Evolutionary conservation across 2,797 vertebrate species (phyloP).

Genomic region (Eleutherodactylus coqui): DNA sequence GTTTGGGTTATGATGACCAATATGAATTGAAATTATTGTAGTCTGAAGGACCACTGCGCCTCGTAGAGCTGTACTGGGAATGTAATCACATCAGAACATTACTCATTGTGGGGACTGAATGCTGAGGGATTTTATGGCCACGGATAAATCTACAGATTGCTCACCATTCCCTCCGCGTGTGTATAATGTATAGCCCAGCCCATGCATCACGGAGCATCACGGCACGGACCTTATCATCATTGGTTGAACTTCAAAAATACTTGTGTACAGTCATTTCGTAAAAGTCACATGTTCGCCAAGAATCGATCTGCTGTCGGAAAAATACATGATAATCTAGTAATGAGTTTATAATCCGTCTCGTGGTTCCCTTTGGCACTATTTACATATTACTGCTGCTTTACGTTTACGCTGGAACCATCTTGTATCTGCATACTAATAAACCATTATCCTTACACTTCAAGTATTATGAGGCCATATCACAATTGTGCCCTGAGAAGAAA

Average conservation of each 20-base stretch:
- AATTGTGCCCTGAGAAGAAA: constrained; percentile 13
- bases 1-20: not conserved
- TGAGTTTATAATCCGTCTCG: constrained; percentile 41
- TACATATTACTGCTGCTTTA: constrained; percentile 6
- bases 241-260: constrained; percentile 6
- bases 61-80: not conserved
- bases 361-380: constrained; percentile 12
- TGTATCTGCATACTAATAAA: constrained; percentile 3
- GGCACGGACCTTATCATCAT: not conserved
- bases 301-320: constrained; percentile 40
- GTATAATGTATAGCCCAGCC: not conserved
- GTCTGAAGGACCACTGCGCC: not conserved
- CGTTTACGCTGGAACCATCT: constrained; percentile 3
- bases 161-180: not conserved
- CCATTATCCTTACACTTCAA: not conserved
- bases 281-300: constrained; percentile 41
- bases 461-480: not conserved
- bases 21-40: not conserved
- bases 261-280: constrained; percentile 33
- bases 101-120: not conserved
- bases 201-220: not conserved
- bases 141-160: not conserved
- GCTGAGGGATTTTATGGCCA: not conserved
- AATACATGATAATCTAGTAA: constrained; percentile 45
- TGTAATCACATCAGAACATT: not conserved